Percentiles rank a stretch among this genome's conserved stretches.
Evolutionary conservation across 2,888 invertebrate species (phyloP).

Genomic region (Latheticus oryzae): DNA sequence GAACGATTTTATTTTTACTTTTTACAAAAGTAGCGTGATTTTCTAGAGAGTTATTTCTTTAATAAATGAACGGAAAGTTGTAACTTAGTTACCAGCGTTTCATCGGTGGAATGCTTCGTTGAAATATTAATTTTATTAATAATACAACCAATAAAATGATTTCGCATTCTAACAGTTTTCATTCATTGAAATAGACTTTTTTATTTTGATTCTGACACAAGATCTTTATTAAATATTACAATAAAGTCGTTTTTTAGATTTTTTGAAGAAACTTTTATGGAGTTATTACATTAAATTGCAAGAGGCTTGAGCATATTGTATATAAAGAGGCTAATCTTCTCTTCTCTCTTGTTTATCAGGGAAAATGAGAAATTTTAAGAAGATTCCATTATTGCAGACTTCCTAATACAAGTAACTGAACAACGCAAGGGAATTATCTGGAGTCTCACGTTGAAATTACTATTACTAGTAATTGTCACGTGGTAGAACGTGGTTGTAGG

Average conservation of each 20-base stretch:
- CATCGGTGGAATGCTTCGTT: conserved; percentile 10
- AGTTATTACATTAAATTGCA: conserved; percentile 23
- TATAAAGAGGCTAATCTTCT: conserved; percentile 17
- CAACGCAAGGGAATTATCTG: conserved; percentile 22
- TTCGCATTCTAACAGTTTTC: too few relatives aligned
- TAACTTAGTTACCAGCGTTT: conserved; percentile 22
- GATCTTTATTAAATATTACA: too few relatives aligned
- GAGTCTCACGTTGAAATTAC: conserved; percentile 3
- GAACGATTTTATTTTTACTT: not conserved
- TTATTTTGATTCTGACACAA: conserved; percentile 12
- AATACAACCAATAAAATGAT: conserved; percentile 24
- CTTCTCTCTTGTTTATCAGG: conserved; percentile 16
- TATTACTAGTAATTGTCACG: conserved; percentile 24
- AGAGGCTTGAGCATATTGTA: conserved; percentile 18
- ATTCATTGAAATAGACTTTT: conserved; percentile 8
- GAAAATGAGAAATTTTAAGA: conserved; percentile 10
- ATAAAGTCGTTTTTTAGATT: too few relatives aligned
- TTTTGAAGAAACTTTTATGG: conserved; percentile 19
- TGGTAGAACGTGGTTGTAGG: conserved; percentile 10
- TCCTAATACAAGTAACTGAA: conserved; percentile 1
- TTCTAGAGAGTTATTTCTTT: conserved; percentile 13
- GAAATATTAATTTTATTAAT: conserved; percentile 24
- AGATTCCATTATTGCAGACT: conserved; percentile 12
- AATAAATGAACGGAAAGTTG: conserved; percentile 23
- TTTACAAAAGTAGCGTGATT: conserved; percentile 2